These are phyloP conservation scores for Stratiomys singularior DNA, from an alignment of 2,888 invertebrate species.

Conservation along the genomic window DNA sequence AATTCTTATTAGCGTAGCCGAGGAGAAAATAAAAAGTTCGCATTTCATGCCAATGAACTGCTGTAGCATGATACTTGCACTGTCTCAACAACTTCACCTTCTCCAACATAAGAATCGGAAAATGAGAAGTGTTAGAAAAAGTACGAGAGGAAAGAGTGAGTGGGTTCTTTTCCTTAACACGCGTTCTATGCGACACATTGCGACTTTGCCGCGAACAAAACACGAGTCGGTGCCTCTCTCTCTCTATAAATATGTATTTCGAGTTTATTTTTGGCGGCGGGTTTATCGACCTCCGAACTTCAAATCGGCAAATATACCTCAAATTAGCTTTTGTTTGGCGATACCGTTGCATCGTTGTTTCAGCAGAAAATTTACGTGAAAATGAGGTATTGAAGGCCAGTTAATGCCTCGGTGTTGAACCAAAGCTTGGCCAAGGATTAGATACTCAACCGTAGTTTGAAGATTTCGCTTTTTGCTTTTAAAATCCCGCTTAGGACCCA, in stretches of 20 bases:
- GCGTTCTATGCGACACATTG: not conserved
- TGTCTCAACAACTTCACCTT: conserved; percentile 17
- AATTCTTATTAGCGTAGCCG: not conserved
- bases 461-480: no score
- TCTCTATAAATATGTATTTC: conserved; percentile 12
- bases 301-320: conserved; percentile 17
- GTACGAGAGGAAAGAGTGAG: conserved; percentile 22
- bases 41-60: conserved; percentile 43
- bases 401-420: not conserved
- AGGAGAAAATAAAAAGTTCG: conserved; percentile 35
- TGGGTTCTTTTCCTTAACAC: conserved; percentile 23
- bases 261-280: conserved; percentile 27
- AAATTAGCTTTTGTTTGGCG: conserved; percentile 22
- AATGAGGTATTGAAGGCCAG: not conserved
- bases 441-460: no score
- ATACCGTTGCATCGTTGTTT: conserved; percentile 23
- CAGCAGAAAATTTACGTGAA: not conserved
- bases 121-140: conserved; percentile 28
- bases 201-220: not conserved
- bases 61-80: conserved; percentile 7
- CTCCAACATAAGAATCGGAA: conserved; percentile 30
- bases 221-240: not conserved
- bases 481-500: no score
- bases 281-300: conserved; percentile 45
- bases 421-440: not conserved